phyloP scores from a whole-genome alignment of 2,888 invertebrate genomes.

The Drymonia ruficornis region DNA sequence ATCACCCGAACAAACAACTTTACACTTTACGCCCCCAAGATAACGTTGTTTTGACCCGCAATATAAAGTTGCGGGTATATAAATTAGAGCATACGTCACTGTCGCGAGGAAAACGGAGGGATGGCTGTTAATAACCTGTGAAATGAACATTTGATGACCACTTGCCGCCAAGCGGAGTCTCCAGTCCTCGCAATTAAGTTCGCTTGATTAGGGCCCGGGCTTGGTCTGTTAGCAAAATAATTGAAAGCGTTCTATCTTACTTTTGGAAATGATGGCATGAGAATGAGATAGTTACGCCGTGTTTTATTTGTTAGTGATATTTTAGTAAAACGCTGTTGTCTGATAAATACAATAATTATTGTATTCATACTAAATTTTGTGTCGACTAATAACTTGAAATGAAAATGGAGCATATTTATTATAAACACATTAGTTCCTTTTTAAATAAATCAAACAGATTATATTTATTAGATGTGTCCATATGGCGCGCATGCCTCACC shows the following conservation, averaged over 20 bases:
- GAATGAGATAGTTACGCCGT: neutral
- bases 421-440: too few species aligned
- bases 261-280: constrained; percentile 2
- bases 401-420: too few species aligned
- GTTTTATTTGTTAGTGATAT: too few species aligned
- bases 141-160: constrained; percentile 74
- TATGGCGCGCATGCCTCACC: too few species aligned
- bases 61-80: constrained; percentile 53
- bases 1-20: constrained; percentile 34
- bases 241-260: constrained; percentile 4
- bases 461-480: too few species aligned
- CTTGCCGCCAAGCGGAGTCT: constrained; percentile 51
- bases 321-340: too few species aligned
- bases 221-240: neutral
- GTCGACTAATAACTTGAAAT: too few species aligned
- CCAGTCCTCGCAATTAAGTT: constrained; percentile 43
- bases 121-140: constrained; percentile 72
- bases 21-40: constrained; percentile 44
- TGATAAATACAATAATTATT: too few species aligned
- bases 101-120: constrained; percentile 64
- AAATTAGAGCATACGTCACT: constrained; percentile 79
- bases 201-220: constrained; percentile 24
- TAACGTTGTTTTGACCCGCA: constrained; percentile 40
- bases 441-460: too few species aligned
- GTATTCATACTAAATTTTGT: too few species aligned